Conservation (phyloP, 2,113 vertebrate species). For the Eclectus roratus region DNA sequence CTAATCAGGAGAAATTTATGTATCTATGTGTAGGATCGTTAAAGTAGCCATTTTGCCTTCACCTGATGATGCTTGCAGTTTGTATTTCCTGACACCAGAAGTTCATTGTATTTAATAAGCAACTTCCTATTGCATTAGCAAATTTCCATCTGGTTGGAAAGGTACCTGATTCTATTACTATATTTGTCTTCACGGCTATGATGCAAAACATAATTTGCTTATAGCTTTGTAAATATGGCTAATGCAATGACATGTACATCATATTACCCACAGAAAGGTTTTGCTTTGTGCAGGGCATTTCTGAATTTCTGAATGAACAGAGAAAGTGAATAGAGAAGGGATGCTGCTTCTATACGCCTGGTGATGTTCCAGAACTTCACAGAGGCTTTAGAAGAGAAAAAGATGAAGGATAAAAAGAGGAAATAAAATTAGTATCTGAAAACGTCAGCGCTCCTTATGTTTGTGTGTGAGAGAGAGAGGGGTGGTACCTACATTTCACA, state of each 20-base stretch:
- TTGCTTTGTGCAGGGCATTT: constrained; percentile 9
- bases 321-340: not conserved
- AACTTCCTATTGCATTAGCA: constrained; percentile 71
- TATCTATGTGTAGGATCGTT: not conserved
- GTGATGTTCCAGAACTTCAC: not conserved
- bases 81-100: constrained; percentile 66
- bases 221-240: constrained; percentile 55
- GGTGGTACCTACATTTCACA: rapidly evolving
- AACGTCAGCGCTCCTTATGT: not conserved
- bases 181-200: constrained; percentile 60
- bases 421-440: not conserved
- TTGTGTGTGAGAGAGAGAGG: not conserved
- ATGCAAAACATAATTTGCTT: constrained; percentile 73
- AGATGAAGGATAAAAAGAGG: not conserved
- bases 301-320: constrained; percentile 55
- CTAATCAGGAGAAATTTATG: constrained; percentile 22
- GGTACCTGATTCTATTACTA: constrained; percentile 67
- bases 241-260: constrained; percentile 63
- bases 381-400: not conserved
- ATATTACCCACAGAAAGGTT: constrained; percentile 35
- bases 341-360: not conserved
- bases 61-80: constrained; percentile 53
- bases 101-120: constrained; percentile 62
- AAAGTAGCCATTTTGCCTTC: constrained; percentile 21
- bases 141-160: constrained; percentile 71